Conservation (phyloP, 2,797 vertebrate species). For the Cyprinella venusta region DNA sequence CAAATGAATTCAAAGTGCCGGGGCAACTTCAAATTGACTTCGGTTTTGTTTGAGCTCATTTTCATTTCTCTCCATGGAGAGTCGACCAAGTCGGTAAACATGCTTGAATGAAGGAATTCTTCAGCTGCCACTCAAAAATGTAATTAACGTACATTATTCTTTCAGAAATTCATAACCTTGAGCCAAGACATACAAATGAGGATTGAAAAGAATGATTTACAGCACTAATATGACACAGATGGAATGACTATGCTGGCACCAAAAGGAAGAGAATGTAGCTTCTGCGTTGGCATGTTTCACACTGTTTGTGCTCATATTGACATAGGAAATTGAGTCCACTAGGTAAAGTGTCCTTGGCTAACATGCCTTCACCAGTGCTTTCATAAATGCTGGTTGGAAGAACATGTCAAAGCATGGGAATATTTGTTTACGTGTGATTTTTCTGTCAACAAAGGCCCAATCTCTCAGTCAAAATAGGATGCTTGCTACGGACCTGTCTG, state of each 20-base stretch:
- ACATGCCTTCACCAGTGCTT: neutral
- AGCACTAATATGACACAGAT: conserved; percentile 62
- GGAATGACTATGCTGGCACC: conserved; percentile 52
- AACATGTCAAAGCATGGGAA: neutral
- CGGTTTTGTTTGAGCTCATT: conserved; percentile 63
- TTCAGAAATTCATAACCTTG: conserved; percentile 61
- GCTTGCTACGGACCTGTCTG: conserved; percentile 38
- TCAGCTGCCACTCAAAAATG: conserved; percentile 63
- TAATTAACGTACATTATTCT: conserved; percentile 67
- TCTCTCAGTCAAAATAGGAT: conserved; percentile 41
- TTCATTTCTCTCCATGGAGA: conserved; percentile 69
- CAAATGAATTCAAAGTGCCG: conserved; percentile 65
- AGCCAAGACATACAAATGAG: conserved; percentile 64
- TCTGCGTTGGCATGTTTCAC: conserved; percentile 34
- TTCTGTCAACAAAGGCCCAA: neutral
- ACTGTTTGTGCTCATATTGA: conserved; percentile 54
- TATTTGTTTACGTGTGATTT: neutral
- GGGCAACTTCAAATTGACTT: conserved; percentile 72
- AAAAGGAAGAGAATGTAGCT: conserved; percentile 47
- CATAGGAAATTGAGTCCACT: conserved; percentile 56
- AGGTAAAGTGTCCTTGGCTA: conserved; percentile 45
- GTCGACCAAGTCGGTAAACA: conserved; percentile 70
- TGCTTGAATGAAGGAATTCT: conserved; percentile 60
- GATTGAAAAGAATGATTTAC: conserved; percentile 65
- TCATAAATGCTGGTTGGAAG: conserved; percentile 23